Evolutionary conservation across 2,888 invertebrate species (phyloP).

Genomic region (Drosophila rubida): DNA sequence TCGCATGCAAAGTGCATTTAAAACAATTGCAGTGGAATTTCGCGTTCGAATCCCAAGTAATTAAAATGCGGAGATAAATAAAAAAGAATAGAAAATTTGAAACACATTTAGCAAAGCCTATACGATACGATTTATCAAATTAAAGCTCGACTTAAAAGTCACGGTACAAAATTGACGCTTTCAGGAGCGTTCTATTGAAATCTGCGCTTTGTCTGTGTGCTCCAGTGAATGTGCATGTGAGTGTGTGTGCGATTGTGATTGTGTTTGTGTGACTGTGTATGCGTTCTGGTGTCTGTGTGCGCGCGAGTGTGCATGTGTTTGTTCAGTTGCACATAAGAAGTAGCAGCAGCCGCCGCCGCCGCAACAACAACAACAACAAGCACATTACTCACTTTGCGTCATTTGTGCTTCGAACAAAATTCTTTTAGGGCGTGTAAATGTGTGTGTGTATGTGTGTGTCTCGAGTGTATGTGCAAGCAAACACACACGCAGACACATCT

Average conservation of each 20-base stretch:
- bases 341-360: constrained; percentile 18
- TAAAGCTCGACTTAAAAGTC: constrained; percentile 13
- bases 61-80: constrained; percentile 10
- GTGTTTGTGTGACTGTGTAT: constrained; percentile 46
- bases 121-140: not conserved
- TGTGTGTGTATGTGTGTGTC: constrained; percentile 11
- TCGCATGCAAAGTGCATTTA: constrained; percentile 67
- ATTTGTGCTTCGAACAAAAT: constrained; percentile 58
- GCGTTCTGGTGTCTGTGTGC: constrained; percentile 32
- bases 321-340: constrained; percentile 57
- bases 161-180: constrained; percentile 50
- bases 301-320: constrained; percentile 52
- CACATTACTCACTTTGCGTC: constrained; percentile 63
- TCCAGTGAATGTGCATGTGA: constrained; percentile 29
- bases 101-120: constrained; percentile 11
- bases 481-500: not conserved
- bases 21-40: constrained; percentile 64
- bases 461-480: constrained; percentile 16
- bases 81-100: not conserved
- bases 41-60: constrained; percentile 35
- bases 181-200: constrained; percentile 68
- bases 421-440: constrained; percentile 64
- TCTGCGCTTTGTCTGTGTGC: constrained; percentile 72
- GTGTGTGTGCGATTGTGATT: constrained; percentile 38
- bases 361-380: constrained; percentile 41